Evolutionary conservation across 2,113 vertebrate species (phyloP).

Genomic region (Anarrhichthys ocellatus): DNA sequence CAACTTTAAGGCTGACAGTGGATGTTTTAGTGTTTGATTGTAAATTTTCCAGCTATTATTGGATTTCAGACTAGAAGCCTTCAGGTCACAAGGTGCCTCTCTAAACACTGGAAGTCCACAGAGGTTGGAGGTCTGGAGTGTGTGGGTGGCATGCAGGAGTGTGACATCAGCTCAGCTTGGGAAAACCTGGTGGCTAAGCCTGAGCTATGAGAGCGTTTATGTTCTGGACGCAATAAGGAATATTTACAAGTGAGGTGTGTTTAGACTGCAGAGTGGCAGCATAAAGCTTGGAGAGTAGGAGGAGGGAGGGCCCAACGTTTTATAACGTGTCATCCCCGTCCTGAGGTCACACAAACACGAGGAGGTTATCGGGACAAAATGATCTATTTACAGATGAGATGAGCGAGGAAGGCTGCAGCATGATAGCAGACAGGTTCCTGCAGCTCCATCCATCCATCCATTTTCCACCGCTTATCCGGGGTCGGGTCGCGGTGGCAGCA

Average conservation of each 20-base stretch:
- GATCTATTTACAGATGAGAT: neutral
- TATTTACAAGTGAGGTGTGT: conserved; percentile 16
- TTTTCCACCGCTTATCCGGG: no score
- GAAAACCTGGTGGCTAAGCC: conserved; percentile 5
- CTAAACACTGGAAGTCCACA: neutral
- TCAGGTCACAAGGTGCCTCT: neutral
- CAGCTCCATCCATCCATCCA: no score
- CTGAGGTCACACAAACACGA: neutral
- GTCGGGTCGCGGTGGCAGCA: no score
- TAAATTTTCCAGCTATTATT: neutral
- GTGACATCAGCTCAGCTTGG: conserved; percentile 5
- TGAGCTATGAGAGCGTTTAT: conserved; percentile 3
- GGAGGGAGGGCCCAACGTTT: neutral
- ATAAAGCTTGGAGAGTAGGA: neutral
- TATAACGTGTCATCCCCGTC: neutral
- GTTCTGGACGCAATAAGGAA: neutral
- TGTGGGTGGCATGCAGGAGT: neutral
- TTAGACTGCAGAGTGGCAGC: conserved; percentile 8
- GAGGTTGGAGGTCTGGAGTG: conserved; percentile 8
- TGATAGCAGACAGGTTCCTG: neutral
- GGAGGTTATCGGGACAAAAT: neutral
- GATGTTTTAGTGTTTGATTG: neutral
- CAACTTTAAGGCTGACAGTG: neutral
- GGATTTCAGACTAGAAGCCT: neutral
- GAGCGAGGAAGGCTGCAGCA: neutral